A percentile compares a stretch with the other conserved stretches of the same genome.
These are phyloP conservation scores for Caenorhabditis angaria DNA, from an alignment of 2,888 invertebrate species.

Conservation along the genomic window DNA sequence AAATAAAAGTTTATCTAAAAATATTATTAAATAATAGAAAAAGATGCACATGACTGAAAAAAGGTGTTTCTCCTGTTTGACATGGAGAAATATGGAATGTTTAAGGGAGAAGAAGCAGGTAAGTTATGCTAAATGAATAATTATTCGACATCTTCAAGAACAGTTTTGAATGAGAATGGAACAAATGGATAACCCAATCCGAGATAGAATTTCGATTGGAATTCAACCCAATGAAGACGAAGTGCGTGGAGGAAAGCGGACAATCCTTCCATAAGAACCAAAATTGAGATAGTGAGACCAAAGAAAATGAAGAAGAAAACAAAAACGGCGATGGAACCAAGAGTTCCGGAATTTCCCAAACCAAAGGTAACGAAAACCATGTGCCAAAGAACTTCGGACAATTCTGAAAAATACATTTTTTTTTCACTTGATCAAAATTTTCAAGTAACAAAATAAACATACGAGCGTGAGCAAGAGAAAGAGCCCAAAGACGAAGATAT, in stretches of 20 bases:
- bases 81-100: no score
- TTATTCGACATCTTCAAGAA: slow-evolving; percentile 4
- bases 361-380: slow-evolving; percentile 50
- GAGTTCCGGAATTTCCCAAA: slow-evolving; percentile 3
- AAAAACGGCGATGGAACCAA: slow-evolving; percentile 48
- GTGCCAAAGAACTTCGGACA: slow-evolving; percentile 62
- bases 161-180: slow-evolving; percentile 80
- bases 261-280: slow-evolving; percentile 72
- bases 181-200: slow-evolving; percentile 90
- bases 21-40: no score
- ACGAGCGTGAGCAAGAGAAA: slow-evolving; percentile 70
- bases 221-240: slow-evolving; percentile 82
- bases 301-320: slow-evolving; percentile 85
- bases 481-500: slow-evolving; percentile 72
- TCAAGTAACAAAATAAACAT: neutral
- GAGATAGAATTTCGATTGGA: slow-evolving; percentile 95
- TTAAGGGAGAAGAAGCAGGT: no score
- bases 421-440: no score
- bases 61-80: no score
- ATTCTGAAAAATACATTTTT: slow-evolving; percentile 38
- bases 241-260: slow-evolving; percentile 72
- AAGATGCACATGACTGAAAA: no score
- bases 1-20: no score
- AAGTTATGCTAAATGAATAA: no score
- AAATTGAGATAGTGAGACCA: slow-evolving; percentile 65